phyloP scores from a whole-genome alignment of 2,888 invertebrate species.

The Sarcophaga rosellei region DNA sequence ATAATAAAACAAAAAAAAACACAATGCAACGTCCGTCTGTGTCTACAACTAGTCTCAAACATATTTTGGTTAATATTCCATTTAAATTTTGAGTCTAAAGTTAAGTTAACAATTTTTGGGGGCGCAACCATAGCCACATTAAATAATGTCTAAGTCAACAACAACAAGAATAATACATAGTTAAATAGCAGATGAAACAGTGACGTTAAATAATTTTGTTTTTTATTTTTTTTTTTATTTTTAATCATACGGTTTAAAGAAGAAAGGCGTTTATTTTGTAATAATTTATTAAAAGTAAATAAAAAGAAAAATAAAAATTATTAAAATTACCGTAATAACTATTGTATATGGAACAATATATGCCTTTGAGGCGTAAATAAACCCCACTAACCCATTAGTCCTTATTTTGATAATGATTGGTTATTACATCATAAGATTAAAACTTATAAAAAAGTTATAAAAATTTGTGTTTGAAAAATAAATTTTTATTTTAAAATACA shows the following conservation, averaged over 20 bases:
- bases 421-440: background rate
- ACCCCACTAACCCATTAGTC: too few species aligned
- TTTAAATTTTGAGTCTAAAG: constrained; percentile 40
- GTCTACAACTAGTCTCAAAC: constrained; percentile 5
- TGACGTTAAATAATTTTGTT: constrained; percentile 24
- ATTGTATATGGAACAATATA: background rate
- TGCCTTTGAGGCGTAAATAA: background rate
- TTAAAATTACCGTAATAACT: constrained; percentile 17
- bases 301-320: constrained; percentile 29
- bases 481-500: too few species aligned
- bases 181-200: constrained; percentile 18
- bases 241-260: constrained; percentile 25
- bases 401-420: too few species aligned
- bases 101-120: constrained; percentile 67
- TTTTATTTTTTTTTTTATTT: background rate
- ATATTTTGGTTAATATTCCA: constrained; percentile 38
- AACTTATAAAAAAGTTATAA: background rate
- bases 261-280: constrained; percentile 1
- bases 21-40: background rate
- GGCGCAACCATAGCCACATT: constrained; percentile 67
- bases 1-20: constrained; percentile 15
- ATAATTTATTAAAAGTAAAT: constrained; percentile 1
- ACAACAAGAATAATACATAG: constrained; percentile 17
- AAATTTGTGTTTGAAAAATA: too few species aligned
- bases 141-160: constrained; percentile 20